Evolutionary conservation across 64 coral and sea anemone genomes (phyloP).

Genomic region (Actinia equina): DNA sequence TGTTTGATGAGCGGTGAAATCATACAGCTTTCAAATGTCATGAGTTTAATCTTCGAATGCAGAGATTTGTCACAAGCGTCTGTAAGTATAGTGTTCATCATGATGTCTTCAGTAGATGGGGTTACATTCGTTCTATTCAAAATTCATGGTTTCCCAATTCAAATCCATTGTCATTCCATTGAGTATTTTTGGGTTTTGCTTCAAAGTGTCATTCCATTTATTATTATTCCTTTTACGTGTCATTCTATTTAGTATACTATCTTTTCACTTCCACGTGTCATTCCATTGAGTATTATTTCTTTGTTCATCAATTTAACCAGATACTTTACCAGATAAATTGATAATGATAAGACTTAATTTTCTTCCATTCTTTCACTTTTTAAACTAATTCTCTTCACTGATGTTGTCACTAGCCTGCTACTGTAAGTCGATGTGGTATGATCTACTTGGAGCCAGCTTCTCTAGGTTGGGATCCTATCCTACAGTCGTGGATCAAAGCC

Average conservation of each 20-base stretch:
- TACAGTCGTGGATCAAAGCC: constrained; percentile 83
- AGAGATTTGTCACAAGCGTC: constrained; percentile 94
- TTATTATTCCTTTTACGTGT: no score
- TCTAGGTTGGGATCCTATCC: constrained; percentile 86
- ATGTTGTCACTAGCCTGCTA: constrained; percentile 66
- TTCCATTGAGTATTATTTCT: no score
- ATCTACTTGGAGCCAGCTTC: constrained; percentile 95
- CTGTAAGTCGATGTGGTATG: constrained; percentile 97
- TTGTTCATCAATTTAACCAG: no score
- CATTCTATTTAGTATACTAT: no score
- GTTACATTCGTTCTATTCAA: neutral
- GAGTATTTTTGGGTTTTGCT: no score
- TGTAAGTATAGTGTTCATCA: constrained; percentile 35
- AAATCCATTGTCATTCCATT: no score
- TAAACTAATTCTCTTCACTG: neutral
- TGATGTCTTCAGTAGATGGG: neutral
- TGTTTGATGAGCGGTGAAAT: constrained; percentile 99
- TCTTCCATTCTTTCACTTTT: neutral
- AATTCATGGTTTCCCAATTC: no score
- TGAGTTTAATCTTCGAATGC: constrained; percentile 98
- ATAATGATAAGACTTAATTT: neutral
- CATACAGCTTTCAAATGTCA: constrained; percentile 96
- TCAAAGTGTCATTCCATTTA: no score
- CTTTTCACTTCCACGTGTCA: no score
- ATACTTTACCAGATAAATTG: neutral